Evolutionary conservation across 1,140 invertebrate species (phyloP).

Genomic region (Drosophila quadrilineata): DNA sequence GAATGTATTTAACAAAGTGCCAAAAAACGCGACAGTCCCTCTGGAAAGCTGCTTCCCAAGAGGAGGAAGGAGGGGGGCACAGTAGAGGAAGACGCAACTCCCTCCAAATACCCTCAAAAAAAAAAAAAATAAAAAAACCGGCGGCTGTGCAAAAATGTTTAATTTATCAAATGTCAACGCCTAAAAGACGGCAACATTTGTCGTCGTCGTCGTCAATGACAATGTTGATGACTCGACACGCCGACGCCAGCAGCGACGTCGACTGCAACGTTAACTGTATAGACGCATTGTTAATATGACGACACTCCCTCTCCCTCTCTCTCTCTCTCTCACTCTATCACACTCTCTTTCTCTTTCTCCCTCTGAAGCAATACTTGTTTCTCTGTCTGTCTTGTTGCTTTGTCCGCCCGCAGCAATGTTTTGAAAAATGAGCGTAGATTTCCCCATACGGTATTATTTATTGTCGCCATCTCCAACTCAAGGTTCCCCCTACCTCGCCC

Average conservation of each 20-base stretch:
- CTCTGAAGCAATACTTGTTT: not conserved
- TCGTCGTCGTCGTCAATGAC: slow-evolving; percentile 77
- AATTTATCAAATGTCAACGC: slow-evolving; percentile 78
- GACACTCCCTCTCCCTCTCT: not conserved
- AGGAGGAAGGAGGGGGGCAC: not conserved
- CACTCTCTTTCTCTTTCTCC: too few species aligned
- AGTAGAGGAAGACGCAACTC: not conserved
- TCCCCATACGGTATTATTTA: slow-evolving; percentile 70
- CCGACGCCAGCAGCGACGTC: not conserved
- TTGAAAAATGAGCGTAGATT: slow-evolving; percentile 69
- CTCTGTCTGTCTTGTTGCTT: not conserved
- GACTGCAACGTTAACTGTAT: not conserved
- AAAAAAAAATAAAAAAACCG: too few species aligned
- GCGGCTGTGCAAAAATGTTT: slow-evolving; percentile 67
- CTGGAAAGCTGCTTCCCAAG: slow-evolving; percentile 8
- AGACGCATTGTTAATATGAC: slow-evolving; percentile 38
- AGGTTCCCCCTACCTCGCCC: not conserved
- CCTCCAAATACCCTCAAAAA: not conserved
- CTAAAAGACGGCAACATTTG: slow-evolving; percentile 78
- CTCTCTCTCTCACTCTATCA: not conserved
- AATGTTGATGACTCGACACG: slow-evolving; percentile 60
- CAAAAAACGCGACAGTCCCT: slow-evolving; percentile 45
- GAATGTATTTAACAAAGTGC: slow-evolving; percentile 74
- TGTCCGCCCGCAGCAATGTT: slow-evolving; percentile 51
- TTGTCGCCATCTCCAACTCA: slow-evolving; percentile 36